These are phyloP conservation scores for Brachypodius melanocephalos DNA, from an alignment of 2,113 vertebrate species.

Conservation along the genomic window DNA sequence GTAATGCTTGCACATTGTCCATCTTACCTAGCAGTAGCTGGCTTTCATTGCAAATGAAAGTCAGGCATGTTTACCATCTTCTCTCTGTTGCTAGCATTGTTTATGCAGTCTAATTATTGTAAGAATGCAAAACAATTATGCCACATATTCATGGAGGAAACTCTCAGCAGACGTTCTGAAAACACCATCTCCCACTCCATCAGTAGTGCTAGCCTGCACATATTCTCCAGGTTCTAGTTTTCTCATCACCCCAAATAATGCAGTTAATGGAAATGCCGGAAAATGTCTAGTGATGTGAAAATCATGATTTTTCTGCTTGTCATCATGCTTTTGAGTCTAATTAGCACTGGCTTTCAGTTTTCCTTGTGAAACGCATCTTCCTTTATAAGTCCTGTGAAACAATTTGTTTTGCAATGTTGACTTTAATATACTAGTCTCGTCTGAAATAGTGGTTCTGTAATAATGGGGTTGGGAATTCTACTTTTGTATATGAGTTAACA, in stretches of 20 bases:
- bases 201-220: background rate
- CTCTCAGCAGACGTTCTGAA: background rate
- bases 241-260: background rate
- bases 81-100: background rate
- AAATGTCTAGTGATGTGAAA: background rate
- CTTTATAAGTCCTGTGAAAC: background rate
- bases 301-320: constrained; percentile 3
- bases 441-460: background rate
- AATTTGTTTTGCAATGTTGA: background rate
- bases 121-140: background rate
- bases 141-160: background rate
- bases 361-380: background rate
- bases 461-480: background rate
- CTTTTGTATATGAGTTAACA: background rate
- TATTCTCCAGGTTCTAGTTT: background rate
- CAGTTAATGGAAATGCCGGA: background rate
- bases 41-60: background rate
- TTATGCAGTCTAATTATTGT: background rate
- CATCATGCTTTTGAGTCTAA: background rate
- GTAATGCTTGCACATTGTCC: background rate
- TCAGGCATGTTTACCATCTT: background rate
- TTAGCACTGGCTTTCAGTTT: background rate
- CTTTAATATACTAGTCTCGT: background rate
- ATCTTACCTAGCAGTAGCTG: background rate
- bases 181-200: background rate